These are phyloP conservation scores for Phalera bucephala DNA, from an alignment of 2,888 invertebrate genomes.

Conservation along the genomic window DNA sequence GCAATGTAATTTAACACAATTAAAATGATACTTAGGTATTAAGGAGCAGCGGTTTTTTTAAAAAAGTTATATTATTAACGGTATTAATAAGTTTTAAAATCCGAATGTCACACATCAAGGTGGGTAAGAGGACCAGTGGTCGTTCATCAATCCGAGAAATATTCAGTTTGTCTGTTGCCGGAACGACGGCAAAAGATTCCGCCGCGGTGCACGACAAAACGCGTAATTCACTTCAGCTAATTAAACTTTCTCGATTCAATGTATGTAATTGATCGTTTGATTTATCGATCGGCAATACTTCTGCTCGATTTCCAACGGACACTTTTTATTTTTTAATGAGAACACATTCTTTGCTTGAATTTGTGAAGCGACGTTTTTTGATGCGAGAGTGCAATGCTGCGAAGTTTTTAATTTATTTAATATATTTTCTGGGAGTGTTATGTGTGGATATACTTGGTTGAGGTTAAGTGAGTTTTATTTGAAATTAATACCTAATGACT, in stretches of 20 bases:
- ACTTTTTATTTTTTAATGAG: constrained; percentile 48
- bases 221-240: constrained; percentile 22
- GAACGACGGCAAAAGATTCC: constrained; percentile 31
- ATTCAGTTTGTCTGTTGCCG: constrained; percentile 28
- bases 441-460: too few relatives aligned
- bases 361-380: constrained; percentile 14
- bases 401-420: too few relatives aligned
- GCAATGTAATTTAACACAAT: too few relatives aligned
- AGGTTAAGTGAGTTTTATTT: too few relatives aligned
- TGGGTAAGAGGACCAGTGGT: constrained; percentile 41
- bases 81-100: too few relatives aligned
- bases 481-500: too few relatives aligned
- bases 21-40: too few relatives aligned
- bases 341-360: constrained; percentile 27
- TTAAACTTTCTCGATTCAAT: constrained; percentile 29
- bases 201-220: constrained; percentile 25
- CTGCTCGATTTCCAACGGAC: constrained; percentile 27
- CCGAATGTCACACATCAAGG: too few relatives aligned
- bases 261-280: constrained; percentile 41
- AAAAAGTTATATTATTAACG: too few relatives aligned
- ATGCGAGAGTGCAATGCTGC: too few relatives aligned
- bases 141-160: constrained; percentile 38
- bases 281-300: constrained; percentile 33
- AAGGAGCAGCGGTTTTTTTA: too few relatives aligned
- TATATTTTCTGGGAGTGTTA: too few relatives aligned